A percentile compares a stretch with the other conserved stretches of the same genome.
Evolutionary conservation across 2,888 invertebrate genomes (phyloP).

Genomic region (Tachina fera): DNA sequence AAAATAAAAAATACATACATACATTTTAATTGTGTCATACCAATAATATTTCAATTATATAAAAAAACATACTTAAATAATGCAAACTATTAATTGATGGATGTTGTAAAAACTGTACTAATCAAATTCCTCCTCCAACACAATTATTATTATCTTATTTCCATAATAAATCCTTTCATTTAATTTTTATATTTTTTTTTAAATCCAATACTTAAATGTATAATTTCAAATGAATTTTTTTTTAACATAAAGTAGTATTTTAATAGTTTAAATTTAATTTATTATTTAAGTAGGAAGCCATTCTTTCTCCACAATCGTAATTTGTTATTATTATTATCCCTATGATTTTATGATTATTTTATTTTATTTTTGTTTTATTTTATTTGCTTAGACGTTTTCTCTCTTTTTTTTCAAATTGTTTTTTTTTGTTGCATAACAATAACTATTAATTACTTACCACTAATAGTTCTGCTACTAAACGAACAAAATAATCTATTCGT

Average conservation of each 20-base stretch:
- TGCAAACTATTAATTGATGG: slow-evolving; percentile 35
- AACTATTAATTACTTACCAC: slow-evolving; percentile 11
- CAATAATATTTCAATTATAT: slow-evolving; percentile 41
- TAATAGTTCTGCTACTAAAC: slow-evolving; percentile 61
- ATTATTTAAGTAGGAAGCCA: slow-evolving; percentile 45
- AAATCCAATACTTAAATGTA: background rate
- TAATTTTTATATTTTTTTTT: slow-evolving; percentile 2
- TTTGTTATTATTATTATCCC: slow-evolving; percentile 26
- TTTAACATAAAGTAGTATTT: slow-evolving; percentile 50
- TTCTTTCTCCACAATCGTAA: slow-evolving; percentile 2
- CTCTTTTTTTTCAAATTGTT: slow-evolving; percentile 57
- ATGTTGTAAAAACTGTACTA: slow-evolving; percentile 53
- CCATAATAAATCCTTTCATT: background rate
- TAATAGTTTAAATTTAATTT: slow-evolving; percentile 70
- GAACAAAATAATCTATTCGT: slow-evolving; percentile 69
- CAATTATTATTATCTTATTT: background rate
- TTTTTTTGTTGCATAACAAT: slow-evolving; percentile 46
- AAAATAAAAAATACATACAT: background rate
- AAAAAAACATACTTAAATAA: slow-evolving; percentile 5
- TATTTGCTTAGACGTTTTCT: slow-evolving; percentile 72
- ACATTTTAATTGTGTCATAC: slow-evolving; percentile 35
- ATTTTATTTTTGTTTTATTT: slow-evolving; percentile 74
- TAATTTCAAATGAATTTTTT: slow-evolving; percentile 33
- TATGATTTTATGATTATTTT: slow-evolving; percentile 53
- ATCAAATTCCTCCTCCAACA: background rate